These are phyloP conservation scores for Archilochus colubris DNA, from an alignment of 2,113 vertebrate species.

Conservation along the genomic window DNA sequence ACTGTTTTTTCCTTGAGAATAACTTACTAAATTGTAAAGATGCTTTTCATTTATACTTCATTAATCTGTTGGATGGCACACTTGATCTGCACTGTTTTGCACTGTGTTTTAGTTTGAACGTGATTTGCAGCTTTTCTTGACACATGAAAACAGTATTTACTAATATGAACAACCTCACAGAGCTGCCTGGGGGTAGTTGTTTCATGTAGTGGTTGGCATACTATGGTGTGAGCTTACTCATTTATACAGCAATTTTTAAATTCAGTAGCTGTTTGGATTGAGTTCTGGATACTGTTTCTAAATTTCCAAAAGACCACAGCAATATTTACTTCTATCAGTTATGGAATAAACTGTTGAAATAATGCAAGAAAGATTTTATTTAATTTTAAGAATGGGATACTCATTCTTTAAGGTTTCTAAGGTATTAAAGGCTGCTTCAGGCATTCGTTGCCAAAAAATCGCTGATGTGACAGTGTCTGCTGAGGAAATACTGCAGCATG, in stretches of 20 bases:
- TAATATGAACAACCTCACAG: not conserved
- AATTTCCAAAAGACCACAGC: not conserved
- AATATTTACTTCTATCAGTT: not conserved
- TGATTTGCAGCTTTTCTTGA: not conserved
- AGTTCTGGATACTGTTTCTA: not conserved
- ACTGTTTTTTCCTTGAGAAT: not conserved
- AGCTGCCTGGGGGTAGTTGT: not conserved
- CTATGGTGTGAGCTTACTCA: not conserved
- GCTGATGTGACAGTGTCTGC: not conserved
- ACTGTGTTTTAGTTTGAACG: not conserved
- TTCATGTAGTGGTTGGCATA: not conserved
- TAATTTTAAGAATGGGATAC: not conserved
- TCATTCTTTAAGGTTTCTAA: not conserved
- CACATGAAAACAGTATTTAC: not conserved
- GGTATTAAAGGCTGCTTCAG: not conserved
- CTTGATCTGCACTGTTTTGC: not conserved
- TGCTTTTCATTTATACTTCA: not conserved
- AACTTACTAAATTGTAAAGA: not conserved
- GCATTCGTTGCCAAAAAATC: not conserved
- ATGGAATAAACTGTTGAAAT: not conserved
- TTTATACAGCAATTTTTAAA: not conserved
- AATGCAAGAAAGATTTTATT: not conserved
- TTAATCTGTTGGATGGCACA: not conserved
- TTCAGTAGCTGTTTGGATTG: not conserved
- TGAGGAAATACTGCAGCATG: not conserved